These are phyloP conservation scores for Haemorhous mexicanus DNA, from an alignment of 2,113 vertebrate genomes.

Conservation along the genomic window DNA sequence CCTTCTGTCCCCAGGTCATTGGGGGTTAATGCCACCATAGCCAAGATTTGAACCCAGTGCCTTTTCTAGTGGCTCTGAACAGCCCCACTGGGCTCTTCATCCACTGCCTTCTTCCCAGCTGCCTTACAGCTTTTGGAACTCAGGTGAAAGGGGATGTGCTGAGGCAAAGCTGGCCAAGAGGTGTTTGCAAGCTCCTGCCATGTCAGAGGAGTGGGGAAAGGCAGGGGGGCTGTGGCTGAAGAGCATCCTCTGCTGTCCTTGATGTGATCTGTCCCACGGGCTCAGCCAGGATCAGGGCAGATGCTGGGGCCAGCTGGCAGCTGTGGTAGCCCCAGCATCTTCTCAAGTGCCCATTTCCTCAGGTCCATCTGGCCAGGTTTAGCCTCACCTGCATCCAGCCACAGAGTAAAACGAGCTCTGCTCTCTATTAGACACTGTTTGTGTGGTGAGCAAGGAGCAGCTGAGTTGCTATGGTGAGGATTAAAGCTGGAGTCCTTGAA, in stretches of 20 bases:
- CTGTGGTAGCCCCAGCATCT: background rate
- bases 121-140: background rate
- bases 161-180: background rate
- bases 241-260: background rate
- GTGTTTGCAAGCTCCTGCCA: background rate
- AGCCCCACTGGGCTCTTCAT: background rate
- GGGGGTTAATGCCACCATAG: background rate
- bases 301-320: background rate
- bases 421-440: background rate
- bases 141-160: background rate
- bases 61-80: background rate
- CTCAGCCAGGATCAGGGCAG: background rate
- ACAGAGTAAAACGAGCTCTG: background rate
- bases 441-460: rapidly evolving
- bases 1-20: background rate
- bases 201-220: background rate
- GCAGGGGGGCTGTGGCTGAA: background rate
- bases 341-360: background rate
- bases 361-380: background rate
- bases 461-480: constrained; percentile 6
- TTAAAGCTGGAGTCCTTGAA: background rate
- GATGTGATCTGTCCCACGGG: background rate
- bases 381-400: background rate
- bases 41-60: background rate
- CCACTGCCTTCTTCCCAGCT: background rate